A percentile compares a stretch with the other conserved stretches of the same genome.
These are phyloP conservation scores for Macropis europaea DNA, from an alignment of 2,888 invertebrate species.

Conservation along the genomic window DNA sequence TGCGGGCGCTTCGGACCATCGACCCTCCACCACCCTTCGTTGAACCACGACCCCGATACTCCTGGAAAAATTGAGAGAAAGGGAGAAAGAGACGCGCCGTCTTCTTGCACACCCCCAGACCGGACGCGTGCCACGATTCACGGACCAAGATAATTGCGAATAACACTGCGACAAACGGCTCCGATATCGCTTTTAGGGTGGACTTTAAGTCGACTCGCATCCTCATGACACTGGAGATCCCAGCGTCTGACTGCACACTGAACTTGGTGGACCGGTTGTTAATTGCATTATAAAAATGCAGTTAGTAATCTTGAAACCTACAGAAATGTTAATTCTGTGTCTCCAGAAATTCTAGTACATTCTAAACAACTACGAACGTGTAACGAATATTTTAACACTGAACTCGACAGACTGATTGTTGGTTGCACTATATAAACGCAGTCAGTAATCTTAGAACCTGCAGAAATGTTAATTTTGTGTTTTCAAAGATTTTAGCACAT, in stretches of 20 bases:
- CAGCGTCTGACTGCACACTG: background rate
- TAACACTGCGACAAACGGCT: slow-evolving; percentile 78
- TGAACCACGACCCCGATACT: slow-evolving; percentile 52
- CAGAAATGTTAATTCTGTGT: too few species aligned
- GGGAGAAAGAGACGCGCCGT: slow-evolving; percentile 25
- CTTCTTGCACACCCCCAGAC: slow-evolving; percentile 58
- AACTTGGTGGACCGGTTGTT: too few species aligned
- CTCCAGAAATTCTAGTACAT: too few species aligned
- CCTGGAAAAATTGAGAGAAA: slow-evolving; percentile 44
- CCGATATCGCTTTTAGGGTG: slow-evolving; percentile 59
- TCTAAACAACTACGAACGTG: too few species aligned
- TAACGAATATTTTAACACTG: background rate
- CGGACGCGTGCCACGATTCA: slow-evolving; percentile 75
- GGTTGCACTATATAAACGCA: too few species aligned
- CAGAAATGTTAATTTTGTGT: too few species aligned
- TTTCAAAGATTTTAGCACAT: too few species aligned
- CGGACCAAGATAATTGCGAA: slow-evolving; percentile 79
- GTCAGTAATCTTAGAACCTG: too few species aligned
- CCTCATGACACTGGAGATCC: background rate
- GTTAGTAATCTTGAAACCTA: too few species aligned
- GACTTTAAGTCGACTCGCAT: slow-evolving; percentile 23
- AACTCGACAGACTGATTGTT: too few species aligned
- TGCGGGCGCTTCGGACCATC: slow-evolving; percentile 78
- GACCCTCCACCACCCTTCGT: slow-evolving; percentile 70
- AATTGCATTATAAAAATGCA: too few species aligned